Evolutionary conservation across 2,113 vertebrate species (phyloP).

Genomic region (Pelmatolapia mariae): DNA sequence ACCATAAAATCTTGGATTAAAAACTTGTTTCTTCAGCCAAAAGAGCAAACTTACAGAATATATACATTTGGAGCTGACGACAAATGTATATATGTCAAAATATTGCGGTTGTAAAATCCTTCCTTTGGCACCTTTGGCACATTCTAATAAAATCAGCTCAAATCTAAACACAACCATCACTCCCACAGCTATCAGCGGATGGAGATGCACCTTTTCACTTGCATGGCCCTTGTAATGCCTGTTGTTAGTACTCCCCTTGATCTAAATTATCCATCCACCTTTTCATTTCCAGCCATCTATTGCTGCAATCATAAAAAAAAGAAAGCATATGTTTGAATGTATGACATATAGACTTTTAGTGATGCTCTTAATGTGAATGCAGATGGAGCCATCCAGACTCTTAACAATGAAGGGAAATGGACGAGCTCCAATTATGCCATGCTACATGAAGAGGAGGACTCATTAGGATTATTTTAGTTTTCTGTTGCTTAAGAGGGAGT

Average conservation of each 20-base stretch:
- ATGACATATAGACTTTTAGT: not conserved
- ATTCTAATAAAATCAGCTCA: not conserved
- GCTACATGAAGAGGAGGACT: slow-evolving; percentile 17
- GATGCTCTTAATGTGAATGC: not conserved
- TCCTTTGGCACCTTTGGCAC: not conserved
- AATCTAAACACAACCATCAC: not conserved
- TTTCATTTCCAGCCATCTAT: not conserved
- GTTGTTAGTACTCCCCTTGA: not conserved
- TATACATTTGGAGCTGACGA: not conserved
- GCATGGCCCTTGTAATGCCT: not conserved
- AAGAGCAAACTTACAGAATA: not conserved
- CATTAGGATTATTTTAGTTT: slow-evolving; percentile 4
- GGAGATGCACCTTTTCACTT: not conserved
- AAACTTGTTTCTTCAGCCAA: not conserved
- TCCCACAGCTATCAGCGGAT: not conserved
- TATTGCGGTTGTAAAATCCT: not conserved
- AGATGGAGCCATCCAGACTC: not conserved
- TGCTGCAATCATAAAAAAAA: not conserved
- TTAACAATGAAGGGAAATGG: not conserved
- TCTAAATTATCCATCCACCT: not conserved
- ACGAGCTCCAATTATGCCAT: slow-evolving; percentile 3
- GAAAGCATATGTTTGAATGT: not conserved
- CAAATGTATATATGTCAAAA: not conserved
- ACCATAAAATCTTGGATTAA: not conserved
- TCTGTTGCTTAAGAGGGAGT: slow-evolving; percentile 2